phyloP scores from a whole-genome alignment of 2,797 vertebrate genomes.

The Tachyglossus aculeatus region DNA sequence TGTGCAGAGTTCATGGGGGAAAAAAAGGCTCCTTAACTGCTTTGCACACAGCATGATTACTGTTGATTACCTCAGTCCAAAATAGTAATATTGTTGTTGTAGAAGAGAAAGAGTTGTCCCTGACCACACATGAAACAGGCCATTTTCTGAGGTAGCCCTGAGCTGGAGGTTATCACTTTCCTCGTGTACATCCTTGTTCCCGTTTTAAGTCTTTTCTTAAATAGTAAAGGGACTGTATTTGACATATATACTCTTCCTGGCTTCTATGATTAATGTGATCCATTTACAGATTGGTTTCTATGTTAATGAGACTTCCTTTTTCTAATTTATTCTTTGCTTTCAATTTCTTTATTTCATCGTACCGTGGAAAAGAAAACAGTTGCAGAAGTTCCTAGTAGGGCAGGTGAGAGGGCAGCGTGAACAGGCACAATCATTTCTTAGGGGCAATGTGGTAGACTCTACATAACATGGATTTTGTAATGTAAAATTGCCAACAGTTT shows the following conservation, averaged over 20 bases:
- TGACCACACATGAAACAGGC: conserved; percentile 2
- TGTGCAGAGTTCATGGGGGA: background rate
- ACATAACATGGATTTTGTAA: no score
- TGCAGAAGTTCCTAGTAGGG: no score
- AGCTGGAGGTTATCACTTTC: conserved; percentile 6
- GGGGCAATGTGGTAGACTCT: no score
- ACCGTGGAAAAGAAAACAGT: background rate
- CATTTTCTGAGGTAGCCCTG: background rate
- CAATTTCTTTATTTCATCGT: background rate
- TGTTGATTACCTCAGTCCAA: conserved; percentile 40
- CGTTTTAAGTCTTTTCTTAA: background rate
- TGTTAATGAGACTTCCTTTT: background rate
- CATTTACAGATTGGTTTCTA: conserved; percentile 17
- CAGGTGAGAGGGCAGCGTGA: no score
- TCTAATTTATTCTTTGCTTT: background rate
- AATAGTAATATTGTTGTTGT: background rate
- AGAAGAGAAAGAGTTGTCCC: background rate
- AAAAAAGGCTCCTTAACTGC: background rate
- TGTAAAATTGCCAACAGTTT: no score
- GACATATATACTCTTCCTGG: background rate
- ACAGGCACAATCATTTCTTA: background rate
- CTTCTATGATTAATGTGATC: conserved; percentile 23
- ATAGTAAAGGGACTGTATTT: conserved; percentile 7
- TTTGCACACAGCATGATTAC: conserved; percentile 35
- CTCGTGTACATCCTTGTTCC: background rate